These are phyloP conservation scores for Parascotia fuliginaria DNA, from an alignment of 2,888 invertebrate genomes.

Conservation along the genomic window DNA sequence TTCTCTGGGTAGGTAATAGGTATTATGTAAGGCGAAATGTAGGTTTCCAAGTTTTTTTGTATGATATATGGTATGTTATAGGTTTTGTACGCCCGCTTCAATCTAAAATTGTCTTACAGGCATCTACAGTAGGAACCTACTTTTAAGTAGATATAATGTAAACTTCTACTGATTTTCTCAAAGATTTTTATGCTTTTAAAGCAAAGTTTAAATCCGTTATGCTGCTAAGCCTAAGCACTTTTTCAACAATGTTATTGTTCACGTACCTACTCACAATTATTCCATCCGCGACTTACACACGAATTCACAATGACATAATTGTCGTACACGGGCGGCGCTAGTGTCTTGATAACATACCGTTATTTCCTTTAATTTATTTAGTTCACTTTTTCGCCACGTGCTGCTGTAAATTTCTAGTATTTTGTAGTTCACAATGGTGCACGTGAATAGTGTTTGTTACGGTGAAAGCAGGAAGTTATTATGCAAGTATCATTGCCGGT, in stretches of 20 bases:
- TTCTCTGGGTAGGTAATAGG: too few relatives aligned
- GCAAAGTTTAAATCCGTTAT: slow-evolving; percentile 8
- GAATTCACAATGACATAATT: slow-evolving; percentile 1
- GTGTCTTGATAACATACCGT: slow-evolving; percentile 12
- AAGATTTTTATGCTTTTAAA: background rate
- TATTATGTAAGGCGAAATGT: too few relatives aligned
- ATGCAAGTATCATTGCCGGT: slow-evolving; percentile 63
- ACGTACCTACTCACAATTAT: slow-evolving; percentile 26
- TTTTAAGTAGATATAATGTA: too few relatives aligned
- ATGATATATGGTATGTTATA: too few relatives aligned
- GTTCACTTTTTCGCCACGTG: slow-evolving; percentile 39
- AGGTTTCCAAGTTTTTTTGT: too few relatives aligned
- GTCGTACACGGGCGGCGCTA: slow-evolving; percentile 28
- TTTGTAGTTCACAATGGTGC: slow-evolving; percentile 38
- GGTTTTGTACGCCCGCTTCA: too few relatives aligned
- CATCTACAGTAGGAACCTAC: too few relatives aligned
- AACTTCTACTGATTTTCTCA: too few relatives aligned
- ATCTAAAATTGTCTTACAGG: too few relatives aligned
- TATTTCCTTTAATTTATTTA: slow-evolving; percentile 19
- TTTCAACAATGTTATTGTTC: slow-evolving; percentile 38
- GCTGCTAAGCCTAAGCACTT: slow-evolving; percentile 3
- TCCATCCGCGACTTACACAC: slow-evolving; percentile 20
- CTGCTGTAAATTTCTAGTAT: slow-evolving; percentile 41
- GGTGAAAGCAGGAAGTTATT: slow-evolving; percentile 79
- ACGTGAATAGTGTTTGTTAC: slow-evolving; percentile 58